Evolutionary conservation across 2,113 vertebrate species (phyloP).

Genomic region (Nothobranchius furzeri): DNA sequence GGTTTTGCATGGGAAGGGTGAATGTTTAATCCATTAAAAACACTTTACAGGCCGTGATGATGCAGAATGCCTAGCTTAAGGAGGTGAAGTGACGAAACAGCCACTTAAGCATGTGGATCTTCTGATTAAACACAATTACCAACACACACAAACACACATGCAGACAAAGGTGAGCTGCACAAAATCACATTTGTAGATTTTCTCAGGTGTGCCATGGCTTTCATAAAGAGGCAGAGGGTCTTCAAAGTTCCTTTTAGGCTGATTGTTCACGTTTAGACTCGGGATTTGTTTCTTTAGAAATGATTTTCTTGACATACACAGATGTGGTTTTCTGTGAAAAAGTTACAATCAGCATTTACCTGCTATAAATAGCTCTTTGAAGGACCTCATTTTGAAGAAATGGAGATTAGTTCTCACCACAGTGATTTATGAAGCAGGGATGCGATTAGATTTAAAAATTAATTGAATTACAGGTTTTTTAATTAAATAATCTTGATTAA

Average conservation of each 20-base stretch:
- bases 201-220: neutral
- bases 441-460: too few relatives aligned
- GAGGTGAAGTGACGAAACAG: conserved; percentile 28
- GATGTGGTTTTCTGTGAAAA: too few relatives aligned
- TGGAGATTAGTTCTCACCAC: too few relatives aligned
- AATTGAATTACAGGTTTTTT: too few relatives aligned
- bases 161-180: neutral
- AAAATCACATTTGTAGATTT: conserved; percentile 11
- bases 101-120: neutral
- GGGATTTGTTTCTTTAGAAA: too few relatives aligned
- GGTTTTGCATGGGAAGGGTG: conserved; percentile 86
- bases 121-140: conserved; percentile 2
- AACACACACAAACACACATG: neutral
- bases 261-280: neutral
- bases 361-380: too few relatives aligned
- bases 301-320: too few relatives aligned
- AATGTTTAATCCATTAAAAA: conserved; percentile 98
- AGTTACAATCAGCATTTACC: too few relatives aligned
- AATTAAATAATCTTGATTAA: too few relatives aligned
- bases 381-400: neutral
- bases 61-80: conserved; percentile 45
- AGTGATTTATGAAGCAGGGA: too few relatives aligned
- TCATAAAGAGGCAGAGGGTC: neutral
- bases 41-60: conserved; percentile 41
- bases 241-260: neutral